Base-by-base conservation (phyloP, 2,113 vertebrate genomes). In the Micronycteris hirsuta region DNA sequence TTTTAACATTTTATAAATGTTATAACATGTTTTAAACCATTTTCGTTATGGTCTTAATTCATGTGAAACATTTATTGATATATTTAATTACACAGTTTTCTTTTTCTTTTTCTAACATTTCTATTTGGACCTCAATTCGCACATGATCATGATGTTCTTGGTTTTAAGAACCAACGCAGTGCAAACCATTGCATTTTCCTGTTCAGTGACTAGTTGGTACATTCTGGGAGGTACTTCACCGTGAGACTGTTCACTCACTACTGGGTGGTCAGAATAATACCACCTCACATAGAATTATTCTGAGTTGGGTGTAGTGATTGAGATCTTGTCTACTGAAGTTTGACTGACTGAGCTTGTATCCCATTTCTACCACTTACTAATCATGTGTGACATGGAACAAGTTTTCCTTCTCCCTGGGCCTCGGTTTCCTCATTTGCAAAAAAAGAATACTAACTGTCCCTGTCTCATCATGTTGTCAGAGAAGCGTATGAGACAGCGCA, bases 61-160 rank as follows among this genome's bases (percentile, higher is more conserved):
- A 11, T 52, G 7, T 78, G 56, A 73, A 88, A 45, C 61, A 68
- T 90, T 71, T 82, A 31, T 78, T 94, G 82, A 63, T 87, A 71
- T 73, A 47, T 85, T 94, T 89, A 19, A 45, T 45, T 88, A 73
- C 24, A 54, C 65, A 78, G 16, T 71, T 93, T 4, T 67, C 8
- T 97, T 96, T 95, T 65, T 89, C 47, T 97, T 85, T 86, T 38
- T 9, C 45, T 76, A 56, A 52, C 38, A 56, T 70, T 94, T 94
- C 36, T 92, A 36, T 63, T 78, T 78, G 41, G 19, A 83, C 91
- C 61, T 76, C 93, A 54, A 65, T 93, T 91, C 86, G 63, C 71
- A 65, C 41, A 41, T 9, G 63, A 47, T 19, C 43, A 3, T 5
- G 12, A 49, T 71, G 43, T 20, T 78, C 52, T 76, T 11, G n/a